These are phyloP conservation scores for Sipunculus nudus DNA, from an alignment of 2,888 invertebrate genomes.

Conservation along the genomic window DNA sequence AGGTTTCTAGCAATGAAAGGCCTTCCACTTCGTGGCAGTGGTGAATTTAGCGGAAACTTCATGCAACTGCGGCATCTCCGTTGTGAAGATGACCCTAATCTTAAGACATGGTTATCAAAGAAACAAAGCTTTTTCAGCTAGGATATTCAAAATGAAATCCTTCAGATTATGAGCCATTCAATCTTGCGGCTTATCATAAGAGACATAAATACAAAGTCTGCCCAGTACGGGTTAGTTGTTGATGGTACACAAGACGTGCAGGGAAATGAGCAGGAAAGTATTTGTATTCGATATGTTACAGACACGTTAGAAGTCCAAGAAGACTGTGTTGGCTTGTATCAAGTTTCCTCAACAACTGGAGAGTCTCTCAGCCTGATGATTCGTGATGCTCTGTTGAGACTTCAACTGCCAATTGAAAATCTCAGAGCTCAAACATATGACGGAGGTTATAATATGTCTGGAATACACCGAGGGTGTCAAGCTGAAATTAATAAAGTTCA, in stretches of 20 bases:
- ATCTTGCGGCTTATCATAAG: too few relatives aligned
- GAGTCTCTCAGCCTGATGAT: too few relatives aligned
- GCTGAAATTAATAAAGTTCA: conserved; percentile 5
- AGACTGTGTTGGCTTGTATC: too few relatives aligned
- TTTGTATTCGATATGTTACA: not conserved
- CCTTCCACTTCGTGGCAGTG: not conserved
- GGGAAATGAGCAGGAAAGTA: not conserved
- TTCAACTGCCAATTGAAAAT: not conserved
- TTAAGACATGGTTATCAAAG: too few relatives aligned
- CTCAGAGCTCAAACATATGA: conserved; percentile 1
- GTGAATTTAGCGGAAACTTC: not conserved
- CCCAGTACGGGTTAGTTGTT: not conserved
- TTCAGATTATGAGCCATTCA: too few relatives aligned
- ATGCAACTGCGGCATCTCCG: too few relatives aligned
- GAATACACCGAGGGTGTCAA: conserved; percentile 4
- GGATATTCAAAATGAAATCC: too few relatives aligned
- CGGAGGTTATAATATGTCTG: conserved; percentile 4
- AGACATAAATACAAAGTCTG: not conserved
- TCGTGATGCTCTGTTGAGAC: not conserved
- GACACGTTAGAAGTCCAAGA: too few relatives aligned
- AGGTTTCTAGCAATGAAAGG: not conserved
- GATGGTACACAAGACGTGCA: conserved; percentile 8
- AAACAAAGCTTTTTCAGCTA: too few relatives aligned
- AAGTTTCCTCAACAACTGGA: too few relatives aligned
- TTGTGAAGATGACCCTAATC: too few relatives aligned